Evolutionary conservation across 2,888 invertebrate genomes (phyloP).

Genomic region (Tillus elongatus): DNA sequence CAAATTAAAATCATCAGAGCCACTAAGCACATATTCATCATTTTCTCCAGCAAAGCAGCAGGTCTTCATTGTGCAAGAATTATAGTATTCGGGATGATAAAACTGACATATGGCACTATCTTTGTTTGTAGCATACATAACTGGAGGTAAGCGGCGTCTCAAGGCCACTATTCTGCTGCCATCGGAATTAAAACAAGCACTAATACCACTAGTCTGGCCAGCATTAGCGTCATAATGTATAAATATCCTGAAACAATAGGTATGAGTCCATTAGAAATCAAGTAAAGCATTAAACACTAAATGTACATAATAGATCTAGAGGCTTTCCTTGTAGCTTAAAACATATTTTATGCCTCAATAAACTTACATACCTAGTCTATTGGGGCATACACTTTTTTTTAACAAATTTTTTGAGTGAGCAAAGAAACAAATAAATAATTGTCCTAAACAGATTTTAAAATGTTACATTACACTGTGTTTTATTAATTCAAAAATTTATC

Average conservation of each 20-base stretch:
- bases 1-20: slow-evolving; percentile 91
- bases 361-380: too few species aligned
- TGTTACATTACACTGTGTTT: too few species aligned
- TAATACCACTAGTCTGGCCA: slow-evolving; percentile 71
- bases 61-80: slow-evolving; percentile 96
- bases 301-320: neutral
- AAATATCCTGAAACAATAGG: slow-evolving; percentile 57
- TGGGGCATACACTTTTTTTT: too few species aligned
- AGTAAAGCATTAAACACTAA: neutral
- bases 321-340: too few species aligned
- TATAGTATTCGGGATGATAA: slow-evolving; percentile 86
- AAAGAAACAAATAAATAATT: too few species aligned
- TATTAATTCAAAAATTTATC: too few species aligned
- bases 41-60: slow-evolving; percentile 86
- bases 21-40: slow-evolving; percentile 84
- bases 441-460: too few species aligned
- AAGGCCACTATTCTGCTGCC: slow-evolving; percentile 74
- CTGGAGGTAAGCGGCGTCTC: slow-evolving; percentile 77
- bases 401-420: too few species aligned
- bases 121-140: slow-evolving; percentile 63
- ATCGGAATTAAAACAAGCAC: slow-evolving; percentile 75
- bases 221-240: slow-evolving; percentile 51
- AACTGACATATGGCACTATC: slow-evolving; percentile 73
- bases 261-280: too few species aligned
- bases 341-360: too few species aligned